Evolutionary conservation across 2,888 invertebrate genomes (phyloP).

Genomic region (Hofmannophila pseudospretella): DNA sequence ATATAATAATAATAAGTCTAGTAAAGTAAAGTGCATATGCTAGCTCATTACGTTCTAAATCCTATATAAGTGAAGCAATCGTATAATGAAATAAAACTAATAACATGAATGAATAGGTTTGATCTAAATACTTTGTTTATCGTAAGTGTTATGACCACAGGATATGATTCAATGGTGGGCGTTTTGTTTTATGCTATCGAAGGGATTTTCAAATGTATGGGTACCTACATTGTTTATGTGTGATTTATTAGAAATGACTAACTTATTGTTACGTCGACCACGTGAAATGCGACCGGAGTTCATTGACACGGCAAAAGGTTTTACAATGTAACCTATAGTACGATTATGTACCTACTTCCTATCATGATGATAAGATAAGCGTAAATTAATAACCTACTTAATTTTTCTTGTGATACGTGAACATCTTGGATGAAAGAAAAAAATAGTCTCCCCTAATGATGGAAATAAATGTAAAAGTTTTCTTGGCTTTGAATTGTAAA

Average conservation of each 20-base stretch:
- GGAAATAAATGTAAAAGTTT: no score
- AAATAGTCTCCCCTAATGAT: no score
- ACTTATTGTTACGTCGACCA: constrained; percentile 15
- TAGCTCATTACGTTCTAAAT: no score
- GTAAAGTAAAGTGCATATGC: no score
- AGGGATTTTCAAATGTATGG: constrained; percentile 29
- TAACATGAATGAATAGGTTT: background rate
- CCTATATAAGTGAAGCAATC: no score
- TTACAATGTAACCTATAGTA: constrained; percentile 9
- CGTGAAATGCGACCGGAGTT: constrained; percentile 25
- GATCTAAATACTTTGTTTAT: constrained; percentile 5
- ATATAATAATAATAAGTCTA: no score
- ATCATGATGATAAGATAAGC: no score
- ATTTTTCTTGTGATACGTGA: no score
- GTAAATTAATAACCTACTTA: no score
- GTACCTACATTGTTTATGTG: background rate
- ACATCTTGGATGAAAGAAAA: no score
- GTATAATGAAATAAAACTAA: no score
- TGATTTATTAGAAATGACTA: constrained; percentile 16
- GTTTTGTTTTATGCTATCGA: constrained; percentile 46
- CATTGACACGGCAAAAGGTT: constrained; percentile 17
- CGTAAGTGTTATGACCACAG: constrained; percentile 25
- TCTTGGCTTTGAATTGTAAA: no score
- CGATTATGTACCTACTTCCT: background rate
- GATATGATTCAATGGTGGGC: constrained; percentile 46